phyloP scores from a whole-genome alignment of 2,888 invertebrate species.

The Caradrina clavipalpis region DNA sequence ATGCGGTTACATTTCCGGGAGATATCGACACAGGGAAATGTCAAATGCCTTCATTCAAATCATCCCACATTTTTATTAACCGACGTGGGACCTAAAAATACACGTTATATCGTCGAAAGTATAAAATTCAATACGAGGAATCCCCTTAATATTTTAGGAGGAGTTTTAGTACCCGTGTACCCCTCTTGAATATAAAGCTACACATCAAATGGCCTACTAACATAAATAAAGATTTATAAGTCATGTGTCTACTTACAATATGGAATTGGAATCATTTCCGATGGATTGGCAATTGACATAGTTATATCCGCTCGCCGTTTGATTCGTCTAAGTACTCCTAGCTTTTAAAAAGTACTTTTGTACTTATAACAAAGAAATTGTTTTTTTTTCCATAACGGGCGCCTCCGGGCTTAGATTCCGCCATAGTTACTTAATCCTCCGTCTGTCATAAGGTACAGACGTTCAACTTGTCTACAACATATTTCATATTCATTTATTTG shows the following conservation, averaged over 20 bases:
- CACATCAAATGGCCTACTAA: constrained; percentile 28
- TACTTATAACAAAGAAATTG: too few relatives aligned
- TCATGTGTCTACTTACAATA: constrained; percentile 19
- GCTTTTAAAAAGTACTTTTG: neutral
- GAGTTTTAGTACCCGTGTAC: constrained; percentile 44
- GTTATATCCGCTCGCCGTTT: neutral
- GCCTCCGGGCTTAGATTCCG: neutral
- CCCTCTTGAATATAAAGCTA: constrained; percentile 44
- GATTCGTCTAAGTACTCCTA: neutral
- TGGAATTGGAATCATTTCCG: constrained; percentile 17
- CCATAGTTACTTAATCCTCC: constrained; percentile 15
- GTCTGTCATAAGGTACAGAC: constrained; percentile 50
- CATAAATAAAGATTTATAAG: constrained; percentile 47
- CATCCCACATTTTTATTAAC: constrained; percentile 8
- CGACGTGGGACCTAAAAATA: constrained; percentile 4
- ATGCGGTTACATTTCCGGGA: neutral
- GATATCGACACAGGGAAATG: neutral
- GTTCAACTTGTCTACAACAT: constrained; percentile 29
- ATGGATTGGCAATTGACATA: constrained; percentile 13
- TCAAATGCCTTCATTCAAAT: constrained; percentile 5
- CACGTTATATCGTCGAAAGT: constrained; percentile 25
- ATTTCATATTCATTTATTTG: neutral
- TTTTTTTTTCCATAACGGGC: neutral
- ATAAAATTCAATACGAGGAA: constrained; percentile 49
- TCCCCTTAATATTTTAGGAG: constrained; percentile 43